These are phyloP conservation scores for Liasis olivaceus DNA, from an alignment of 2,797 vertebrate genomes.

Conservation along the genomic window DNA sequence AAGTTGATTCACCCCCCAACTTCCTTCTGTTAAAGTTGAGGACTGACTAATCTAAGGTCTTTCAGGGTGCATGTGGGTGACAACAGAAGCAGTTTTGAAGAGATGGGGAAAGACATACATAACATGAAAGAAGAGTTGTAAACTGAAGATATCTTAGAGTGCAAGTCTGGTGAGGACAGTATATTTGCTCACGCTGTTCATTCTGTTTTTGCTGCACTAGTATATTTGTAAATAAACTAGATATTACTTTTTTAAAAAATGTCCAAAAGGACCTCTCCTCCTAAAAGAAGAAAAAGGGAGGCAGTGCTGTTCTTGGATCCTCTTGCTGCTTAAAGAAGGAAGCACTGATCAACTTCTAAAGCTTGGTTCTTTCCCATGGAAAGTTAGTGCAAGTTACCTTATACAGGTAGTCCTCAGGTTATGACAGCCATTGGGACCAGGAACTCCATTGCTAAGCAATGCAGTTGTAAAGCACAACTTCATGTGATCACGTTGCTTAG, in stretches of 20 bases:
- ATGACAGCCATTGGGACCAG: too few relatives aligned
- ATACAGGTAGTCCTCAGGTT: too few relatives aligned
- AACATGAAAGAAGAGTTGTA: not conserved
- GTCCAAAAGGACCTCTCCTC: not conserved
- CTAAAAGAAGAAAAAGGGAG: not conserved
- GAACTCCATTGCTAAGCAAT: too few relatives aligned
- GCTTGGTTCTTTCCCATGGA: not conserved
- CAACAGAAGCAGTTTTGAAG: not conserved
- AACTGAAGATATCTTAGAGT: not conserved
- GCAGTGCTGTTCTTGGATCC: not conserved
- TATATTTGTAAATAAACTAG: not conserved
- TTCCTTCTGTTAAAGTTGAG: not conserved
- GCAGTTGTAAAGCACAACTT: too few relatives aligned
- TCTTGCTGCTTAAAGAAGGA: not conserved
- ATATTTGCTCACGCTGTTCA: not conserved
- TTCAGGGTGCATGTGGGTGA: not conserved
- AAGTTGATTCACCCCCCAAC: not conserved
- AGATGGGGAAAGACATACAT: not conserved
- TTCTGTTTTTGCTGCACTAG: not conserved
- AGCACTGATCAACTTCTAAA: not conserved
- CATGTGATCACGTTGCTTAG: too few relatives aligned
- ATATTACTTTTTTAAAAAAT: not conserved
- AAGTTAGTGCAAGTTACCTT: not conserved
- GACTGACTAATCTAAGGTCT: not conserved
- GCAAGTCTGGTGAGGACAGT: not conserved